Evolutionary conservation across 2,797 vertebrate genomes (phyloP).

Genomic region (Erithacus rubecula): DNA sequence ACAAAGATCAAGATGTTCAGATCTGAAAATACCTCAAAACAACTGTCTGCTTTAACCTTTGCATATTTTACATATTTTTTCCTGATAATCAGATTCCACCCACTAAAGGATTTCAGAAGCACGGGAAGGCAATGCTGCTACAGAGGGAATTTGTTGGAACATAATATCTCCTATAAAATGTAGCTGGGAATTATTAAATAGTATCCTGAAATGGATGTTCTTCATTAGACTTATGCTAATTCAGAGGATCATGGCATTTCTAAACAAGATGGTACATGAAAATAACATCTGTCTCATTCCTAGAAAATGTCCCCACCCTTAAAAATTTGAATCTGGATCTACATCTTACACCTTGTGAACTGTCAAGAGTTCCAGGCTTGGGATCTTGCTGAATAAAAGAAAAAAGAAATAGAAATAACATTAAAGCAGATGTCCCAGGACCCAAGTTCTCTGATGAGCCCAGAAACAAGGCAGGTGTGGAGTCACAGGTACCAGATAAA

Average conservation of each 20-base stretch:
- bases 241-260: neutral
- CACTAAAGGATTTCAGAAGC: conserved; percentile 5
- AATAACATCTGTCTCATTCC: neutral
- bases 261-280: neutral
- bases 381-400: neutral
- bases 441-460: neutral
- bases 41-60: conserved; percentile 38
- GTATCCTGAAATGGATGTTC: neutral
- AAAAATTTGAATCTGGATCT: neutral
- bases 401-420: neutral
- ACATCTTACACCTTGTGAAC: neutral
- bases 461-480: neutral
- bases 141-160: neutral
- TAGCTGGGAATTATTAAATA: neutral
- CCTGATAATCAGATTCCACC: conserved; percentile 24
- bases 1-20: conserved; percentile 41
- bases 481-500: neutral
- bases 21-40: conserved; percentile 40
- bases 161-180: neutral
- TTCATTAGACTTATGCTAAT: neutral
- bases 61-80: neutral
- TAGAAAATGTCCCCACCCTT: neutral
- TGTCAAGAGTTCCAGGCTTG: neutral
- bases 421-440: neutral
- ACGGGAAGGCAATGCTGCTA: neutral